Evolutionary conservation across 92 coral and sea anemone genomes (phyloP).

Genomic region (Zoanthus sansibaricus): DNA sequence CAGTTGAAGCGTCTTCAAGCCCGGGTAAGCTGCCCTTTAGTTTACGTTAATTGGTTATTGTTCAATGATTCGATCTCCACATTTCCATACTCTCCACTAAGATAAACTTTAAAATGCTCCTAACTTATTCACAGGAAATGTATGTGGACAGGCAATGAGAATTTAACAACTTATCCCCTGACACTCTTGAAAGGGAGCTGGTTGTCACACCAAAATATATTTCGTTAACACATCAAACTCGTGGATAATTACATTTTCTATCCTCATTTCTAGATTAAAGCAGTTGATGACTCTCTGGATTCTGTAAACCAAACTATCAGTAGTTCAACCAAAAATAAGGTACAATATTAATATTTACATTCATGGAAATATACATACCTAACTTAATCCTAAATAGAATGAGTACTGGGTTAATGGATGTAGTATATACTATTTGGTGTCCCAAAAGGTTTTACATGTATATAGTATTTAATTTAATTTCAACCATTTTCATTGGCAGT

Average conservation of each 20-base stretch:
- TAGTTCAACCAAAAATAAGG: not conserved
- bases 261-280: not conserved
- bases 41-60: not conserved
- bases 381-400: not conserved
- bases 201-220: not conserved
- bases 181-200: not conserved
- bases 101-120: not conserved
- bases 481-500: not conserved
- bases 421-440: not conserved
- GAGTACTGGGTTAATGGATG: not conserved
- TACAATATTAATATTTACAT: not conserved
- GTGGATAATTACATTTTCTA: not conserved
- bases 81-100: not conserved
- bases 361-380: not conserved
- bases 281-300: not conserved
- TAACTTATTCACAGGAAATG: not conserved
- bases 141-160: not conserved
- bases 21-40: slow-evolving; percentile 38
- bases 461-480: too few relatives aligned
- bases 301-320: not conserved
- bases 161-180: not conserved
- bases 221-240: not conserved
- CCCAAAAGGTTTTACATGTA: not conserved
- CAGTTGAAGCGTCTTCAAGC: slow-evolving; percentile 21
- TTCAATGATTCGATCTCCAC: not conserved